Evolutionary conservation across 1,140 invertebrate genomes (phyloP), one percentile per base, ranked within the genome.

Genomic region (Prorops nasuta): DNA sequence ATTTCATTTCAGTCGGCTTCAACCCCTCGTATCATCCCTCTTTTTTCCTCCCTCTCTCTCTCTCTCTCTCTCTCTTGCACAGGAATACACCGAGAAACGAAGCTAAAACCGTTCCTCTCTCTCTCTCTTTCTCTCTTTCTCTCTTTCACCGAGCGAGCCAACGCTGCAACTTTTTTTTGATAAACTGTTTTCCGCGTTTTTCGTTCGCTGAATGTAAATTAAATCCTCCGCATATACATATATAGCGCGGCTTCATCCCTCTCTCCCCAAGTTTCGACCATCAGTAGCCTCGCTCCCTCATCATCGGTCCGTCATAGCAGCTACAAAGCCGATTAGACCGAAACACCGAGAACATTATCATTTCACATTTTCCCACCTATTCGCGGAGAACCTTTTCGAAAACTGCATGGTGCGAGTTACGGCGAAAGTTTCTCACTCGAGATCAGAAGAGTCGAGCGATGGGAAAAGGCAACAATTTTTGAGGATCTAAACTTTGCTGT

Each of bases 111-210:
- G n/a, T n/a, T 9, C 32, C 31, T 10, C 44, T 6, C 32, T 43
- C 18, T 35, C 32, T 24, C 32, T 3, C 9, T 31, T 20, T 35
- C 35, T 19, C n/a, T 21, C 19, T 22, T 19, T 24, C 8, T 16
- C 28, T 6, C 28, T 24, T 16, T 32, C 34, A 31, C 22, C n/a
- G n/a, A n/a, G n/a, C 56, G 61, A 60, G 61, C 44, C 56, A 59
- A 58, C 58, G 56, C 58, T 51, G 52, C 65, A 67, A 66, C 64
- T 69, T 70, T 70, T n/a, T n/a, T 71, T 70, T 72, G 64, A 70
- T 71, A 70, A 72, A 72, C 67, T 69, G 69, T 69, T 72, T 69
- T 71, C 56, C 62, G 55, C 63, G 61, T 66, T 72, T 69, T 71
- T 68, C 60, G 60, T 60, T n/a, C 60, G 63, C 60, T 63, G 61